These are phyloP conservation scores for Callimico goeldii DNA, from an alignment of 2,797 vertebrate species.

Conservation along the genomic window DNA sequence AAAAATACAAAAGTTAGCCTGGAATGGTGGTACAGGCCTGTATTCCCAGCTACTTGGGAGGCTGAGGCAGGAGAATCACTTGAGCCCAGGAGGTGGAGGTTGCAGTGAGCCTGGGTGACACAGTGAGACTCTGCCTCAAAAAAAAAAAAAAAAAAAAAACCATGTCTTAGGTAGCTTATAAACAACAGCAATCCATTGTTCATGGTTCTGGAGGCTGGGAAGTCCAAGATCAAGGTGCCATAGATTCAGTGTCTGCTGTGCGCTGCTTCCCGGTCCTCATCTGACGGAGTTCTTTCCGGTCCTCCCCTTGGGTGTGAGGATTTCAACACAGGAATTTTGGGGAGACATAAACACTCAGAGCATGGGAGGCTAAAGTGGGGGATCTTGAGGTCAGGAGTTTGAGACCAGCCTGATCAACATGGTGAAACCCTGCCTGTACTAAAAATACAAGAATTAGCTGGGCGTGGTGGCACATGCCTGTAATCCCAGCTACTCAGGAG, in stretches of 20 bases:
- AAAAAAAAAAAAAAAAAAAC: too few relatives aligned
- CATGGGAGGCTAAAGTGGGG: too few relatives aligned
- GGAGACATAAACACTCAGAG: not conserved
- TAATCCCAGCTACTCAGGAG: not conserved
- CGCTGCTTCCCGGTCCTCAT: not conserved
- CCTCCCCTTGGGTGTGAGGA: not conserved
- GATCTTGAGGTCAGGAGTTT: too few relatives aligned
- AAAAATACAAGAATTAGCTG: not conserved
- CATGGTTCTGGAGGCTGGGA: not conserved
- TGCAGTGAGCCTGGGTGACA: not conserved
- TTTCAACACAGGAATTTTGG: not conserved
- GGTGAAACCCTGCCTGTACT: not conserved
- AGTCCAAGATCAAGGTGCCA: not conserved
- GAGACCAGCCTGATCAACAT: not conserved
- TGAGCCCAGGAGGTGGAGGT: not conserved
- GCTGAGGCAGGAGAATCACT: not conserved
- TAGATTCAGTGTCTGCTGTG: not conserved
- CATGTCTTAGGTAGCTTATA: rapidly evolving
- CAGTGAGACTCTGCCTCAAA: not conserved
- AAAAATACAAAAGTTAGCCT: not conserved
- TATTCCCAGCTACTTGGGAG: not conserved
- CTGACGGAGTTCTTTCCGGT: not conserved
- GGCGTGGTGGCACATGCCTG: not conserved
- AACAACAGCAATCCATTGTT: not conserved
- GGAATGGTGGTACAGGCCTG: not conserved